Conservation (phyloP, 2,113 vertebrate genomes). For the Alligator sinensis region DNA sequence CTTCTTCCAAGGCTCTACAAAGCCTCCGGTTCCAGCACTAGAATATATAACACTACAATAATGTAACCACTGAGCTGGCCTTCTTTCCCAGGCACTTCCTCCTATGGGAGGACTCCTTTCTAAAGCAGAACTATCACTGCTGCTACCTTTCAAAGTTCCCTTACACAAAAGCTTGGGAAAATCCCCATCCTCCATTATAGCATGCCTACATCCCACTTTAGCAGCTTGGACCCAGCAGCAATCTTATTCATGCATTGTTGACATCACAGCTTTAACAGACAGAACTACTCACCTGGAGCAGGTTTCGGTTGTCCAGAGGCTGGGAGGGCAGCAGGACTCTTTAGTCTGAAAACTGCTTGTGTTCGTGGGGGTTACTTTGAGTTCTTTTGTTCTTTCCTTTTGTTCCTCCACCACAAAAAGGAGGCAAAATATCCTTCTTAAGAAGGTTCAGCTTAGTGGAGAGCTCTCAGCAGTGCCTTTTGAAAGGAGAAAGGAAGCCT, state of each 20-base stretch:
- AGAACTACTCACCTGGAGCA: constrained; percentile 56
- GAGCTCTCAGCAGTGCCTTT: constrained; percentile 54
- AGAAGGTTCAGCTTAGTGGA: constrained; percentile 35
- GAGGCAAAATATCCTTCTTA: constrained; percentile 22
- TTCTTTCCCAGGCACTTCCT: neutral
- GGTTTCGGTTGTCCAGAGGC: neutral
- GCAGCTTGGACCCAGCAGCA: neutral
- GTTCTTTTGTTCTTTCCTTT: neutral
- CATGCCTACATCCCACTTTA: neutral
- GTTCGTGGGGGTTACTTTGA: constrained; percentile 7
- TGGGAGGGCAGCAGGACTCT: neutral
- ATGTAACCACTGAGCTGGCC: neutral
- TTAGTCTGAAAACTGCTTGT: neutral
- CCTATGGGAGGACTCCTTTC: neutral
- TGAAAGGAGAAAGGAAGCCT: constrained; percentile 60
- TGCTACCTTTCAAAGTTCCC: neutral
- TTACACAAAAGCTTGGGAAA: neutral
- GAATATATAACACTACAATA: neutral
- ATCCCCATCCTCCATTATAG: neutral
- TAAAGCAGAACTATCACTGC: neutral
- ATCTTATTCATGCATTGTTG: constrained; percentile 19
- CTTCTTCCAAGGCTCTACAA: neutral
- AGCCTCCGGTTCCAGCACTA: neutral
- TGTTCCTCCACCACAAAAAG: constrained; percentile 23
- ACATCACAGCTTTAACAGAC: neutral